These are phyloP conservation scores for Poeciliopsis occidentalis DNA, from an alignment of 2,113 vertebrate genomes.

Conservation along the genomic window DNA sequence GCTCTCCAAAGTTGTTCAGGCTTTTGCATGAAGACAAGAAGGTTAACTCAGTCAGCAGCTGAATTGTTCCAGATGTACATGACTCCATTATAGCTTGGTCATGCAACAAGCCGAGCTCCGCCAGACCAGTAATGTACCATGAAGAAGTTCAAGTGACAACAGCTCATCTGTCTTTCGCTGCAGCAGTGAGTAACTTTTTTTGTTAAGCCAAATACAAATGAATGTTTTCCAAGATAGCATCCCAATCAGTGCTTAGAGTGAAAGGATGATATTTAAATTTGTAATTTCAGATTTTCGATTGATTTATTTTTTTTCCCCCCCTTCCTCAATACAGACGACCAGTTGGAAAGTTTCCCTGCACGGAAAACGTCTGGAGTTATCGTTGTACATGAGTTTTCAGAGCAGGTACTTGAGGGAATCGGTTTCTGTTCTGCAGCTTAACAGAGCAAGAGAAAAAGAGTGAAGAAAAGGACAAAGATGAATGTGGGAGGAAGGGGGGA, in stretches of 20 bases:
- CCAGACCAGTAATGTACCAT: conserved; percentile 58
- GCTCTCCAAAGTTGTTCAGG: conserved; percentile 13
- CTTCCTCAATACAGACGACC: conserved; percentile 33
- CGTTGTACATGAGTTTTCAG: conserved; percentile 58
- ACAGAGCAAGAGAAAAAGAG: conserved; percentile 34
- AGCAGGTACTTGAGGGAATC: conserved; percentile 66
- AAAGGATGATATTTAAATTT: conserved; percentile 44
- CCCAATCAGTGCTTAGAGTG: conserved; percentile 17
- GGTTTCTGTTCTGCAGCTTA: conserved; percentile 62
- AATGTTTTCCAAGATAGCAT: conserved; percentile 54
- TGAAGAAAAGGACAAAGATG: conserved; percentile 54
- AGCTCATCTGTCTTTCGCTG: conserved; percentile 57
- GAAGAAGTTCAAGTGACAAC: conserved; percentile 61
- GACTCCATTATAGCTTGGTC: conserved; percentile 29
- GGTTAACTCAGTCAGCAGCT: conserved; percentile 28
- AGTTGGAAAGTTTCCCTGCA: conserved; percentile 34
- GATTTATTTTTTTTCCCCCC: conserved; percentile 1
- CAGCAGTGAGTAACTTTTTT: conserved; percentile 22
- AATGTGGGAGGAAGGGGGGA: conserved; percentile 34
- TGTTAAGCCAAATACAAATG: conserved; percentile 49
- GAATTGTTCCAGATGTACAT: conserved; percentile 51
- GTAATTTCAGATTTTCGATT: conserved; percentile 57
- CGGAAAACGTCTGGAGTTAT: conserved; percentile 71
- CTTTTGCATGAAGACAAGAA: background rate
- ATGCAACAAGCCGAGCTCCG: conserved; percentile 38